phyloP scores from a whole-genome alignment of 2,888 invertebrate species.

The Linyphia triangularis region DNA sequence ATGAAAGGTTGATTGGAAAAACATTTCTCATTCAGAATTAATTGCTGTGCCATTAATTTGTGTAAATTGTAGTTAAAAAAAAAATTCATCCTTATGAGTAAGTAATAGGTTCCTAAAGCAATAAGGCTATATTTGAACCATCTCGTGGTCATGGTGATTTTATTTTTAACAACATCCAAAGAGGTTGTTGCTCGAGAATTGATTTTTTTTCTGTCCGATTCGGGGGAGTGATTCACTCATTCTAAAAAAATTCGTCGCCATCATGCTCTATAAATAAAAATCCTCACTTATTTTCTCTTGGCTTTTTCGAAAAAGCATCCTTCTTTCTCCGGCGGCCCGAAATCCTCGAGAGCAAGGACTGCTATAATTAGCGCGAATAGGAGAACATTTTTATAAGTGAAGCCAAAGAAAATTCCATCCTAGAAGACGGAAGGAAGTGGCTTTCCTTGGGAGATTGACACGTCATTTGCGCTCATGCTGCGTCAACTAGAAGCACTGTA shows the following conservation, averaged over 20 bases:
- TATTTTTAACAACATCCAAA: constrained; percentile 18
- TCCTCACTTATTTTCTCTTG: not conserved
- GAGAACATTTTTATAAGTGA: not conserved
- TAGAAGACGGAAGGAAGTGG: not conserved
- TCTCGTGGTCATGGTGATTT: constrained; percentile 28
- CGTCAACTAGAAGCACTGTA: not conserved
- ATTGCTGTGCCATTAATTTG: no score
- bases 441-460: not conserved
- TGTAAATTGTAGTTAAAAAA: no score
- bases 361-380: constrained; percentile 23
- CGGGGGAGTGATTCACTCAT: constrained; percentile 40
- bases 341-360: constrained; percentile 18
- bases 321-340: not conserved
- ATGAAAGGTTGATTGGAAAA: no score
- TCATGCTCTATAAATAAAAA: constrained; percentile 23
- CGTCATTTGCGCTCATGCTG: constrained; percentile 7
- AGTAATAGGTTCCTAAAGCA: no score
- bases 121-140: not conserved
- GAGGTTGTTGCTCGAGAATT: constrained; percentile 57
- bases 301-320: not conserved
- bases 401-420: constrained; percentile 5
- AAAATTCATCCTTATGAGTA: no score
- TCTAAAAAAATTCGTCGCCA: constrained; percentile 10
- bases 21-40: no score
- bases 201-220: constrained; percentile 28